Base-by-base conservation (phyloP, 2,797 vertebrate genomes). In the Acanthurus leucopareius region DNA sequence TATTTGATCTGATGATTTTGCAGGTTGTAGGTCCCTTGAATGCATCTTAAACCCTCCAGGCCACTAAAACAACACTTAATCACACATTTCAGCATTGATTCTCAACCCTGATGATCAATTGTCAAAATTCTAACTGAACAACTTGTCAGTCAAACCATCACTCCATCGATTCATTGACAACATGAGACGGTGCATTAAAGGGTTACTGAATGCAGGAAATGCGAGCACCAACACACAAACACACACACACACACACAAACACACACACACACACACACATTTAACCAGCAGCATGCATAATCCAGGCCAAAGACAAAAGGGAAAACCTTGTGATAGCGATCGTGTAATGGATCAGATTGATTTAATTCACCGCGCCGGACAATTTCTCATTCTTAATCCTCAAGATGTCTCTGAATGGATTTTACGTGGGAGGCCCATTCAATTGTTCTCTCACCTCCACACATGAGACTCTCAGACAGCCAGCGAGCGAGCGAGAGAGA, bases 271-370 rank as follows among this genome's bases (percentile, higher is more conserved):
- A 53, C 28, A 48, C 40, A 61, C 14, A 53, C 40, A 73, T 60
- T n/a, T 66, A 53, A 72, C 67, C 67, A 48, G 67, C 74, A 70
- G 80, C 76, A 58, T 54, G 78, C 53, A 82, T 89, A 87, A 93
- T 89, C 86, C 84, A 15, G 76, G 80, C 65, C 79, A 77, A 73
- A 90, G 87, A 91, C 84, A 87, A 86, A 85, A 85, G 82, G 77
- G 73, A 68, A 84, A 85, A 87, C 68, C 86, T 77, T 73, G 77
- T 85, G 92, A 91, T 89, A 75, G 83, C 7, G 75, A 91, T 91
- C 90, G 89, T 86, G 91, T 91, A 92, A 92, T 88, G 88, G 92
- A 93, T 88, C 86, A 88, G 83, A 92, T 88, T 89, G 89, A 92
- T 92, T 89, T 78, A 86, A 91, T 93, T 92, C 85, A 80, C 45